These are phyloP conservation scores for Xestia sexstrigata DNA, from an alignment of 2,888 invertebrate species.

Conservation along the genomic window DNA sequence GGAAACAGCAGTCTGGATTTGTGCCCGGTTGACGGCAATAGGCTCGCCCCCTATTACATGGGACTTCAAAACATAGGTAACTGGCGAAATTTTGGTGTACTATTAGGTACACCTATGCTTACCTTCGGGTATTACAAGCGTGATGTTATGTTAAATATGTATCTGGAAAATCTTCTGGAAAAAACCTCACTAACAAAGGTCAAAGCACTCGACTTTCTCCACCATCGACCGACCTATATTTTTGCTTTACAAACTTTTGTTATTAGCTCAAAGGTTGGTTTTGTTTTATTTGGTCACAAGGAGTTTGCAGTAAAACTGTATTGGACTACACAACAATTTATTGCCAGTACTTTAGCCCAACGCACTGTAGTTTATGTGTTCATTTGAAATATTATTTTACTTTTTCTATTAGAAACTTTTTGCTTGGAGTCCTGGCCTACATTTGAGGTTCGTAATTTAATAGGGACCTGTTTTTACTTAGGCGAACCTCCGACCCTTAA, in stretches of 20 bases:
- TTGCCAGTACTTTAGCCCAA: slow-evolving; percentile 23
- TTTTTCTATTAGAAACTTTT: slow-evolving; percentile 9
- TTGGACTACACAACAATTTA: slow-evolving; percentile 25
- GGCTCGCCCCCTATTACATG: too few species aligned
- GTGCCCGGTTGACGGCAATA: too few species aligned
- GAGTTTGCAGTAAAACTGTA: slow-evolving; percentile 28
- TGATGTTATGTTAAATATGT: too few species aligned
- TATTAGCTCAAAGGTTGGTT: slow-evolving; percentile 29
- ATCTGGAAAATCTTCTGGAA: background rate
- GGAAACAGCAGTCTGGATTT: too few species aligned
- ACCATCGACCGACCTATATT: slow-evolving; percentile 24
- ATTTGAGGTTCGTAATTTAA: slow-evolving; percentile 15
- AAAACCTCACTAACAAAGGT: slow-evolving; percentile 8
- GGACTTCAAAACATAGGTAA: too few species aligned
- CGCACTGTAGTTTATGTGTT: slow-evolving; percentile 13
- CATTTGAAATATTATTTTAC: slow-evolving; percentile 11
- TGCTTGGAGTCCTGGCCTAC: slow-evolving; percentile 4
- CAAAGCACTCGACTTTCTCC: slow-evolving; percentile 11
- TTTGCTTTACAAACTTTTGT: slow-evolving; percentile 41
- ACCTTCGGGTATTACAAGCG: too few species aligned
- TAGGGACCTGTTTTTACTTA: background rate
- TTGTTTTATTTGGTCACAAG: slow-evolving; percentile 25
- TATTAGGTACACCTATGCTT: too few species aligned
- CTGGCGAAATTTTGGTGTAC: too few species aligned
- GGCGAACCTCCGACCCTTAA: background rate